Evolutionary conservation across 2,888 invertebrate genomes (phyloP).

Genomic region (Adelphocoris suturalis): DNA sequence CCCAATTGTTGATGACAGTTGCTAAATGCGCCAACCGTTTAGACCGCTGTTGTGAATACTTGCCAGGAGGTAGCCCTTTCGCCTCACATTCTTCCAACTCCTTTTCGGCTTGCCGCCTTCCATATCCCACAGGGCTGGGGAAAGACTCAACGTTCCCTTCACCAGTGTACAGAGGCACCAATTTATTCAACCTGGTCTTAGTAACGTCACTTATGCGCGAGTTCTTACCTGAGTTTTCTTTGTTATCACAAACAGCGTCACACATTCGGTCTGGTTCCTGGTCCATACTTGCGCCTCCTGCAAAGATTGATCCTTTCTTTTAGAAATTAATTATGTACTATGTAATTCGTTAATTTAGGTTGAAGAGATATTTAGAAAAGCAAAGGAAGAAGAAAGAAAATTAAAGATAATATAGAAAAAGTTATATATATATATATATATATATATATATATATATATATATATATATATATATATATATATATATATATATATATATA

Average conservation of each 20-base stretch:
- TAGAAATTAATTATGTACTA: no score
- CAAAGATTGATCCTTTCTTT: not conserved
- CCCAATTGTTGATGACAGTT: constrained; percentile 92
- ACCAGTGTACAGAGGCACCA: constrained; percentile 48
- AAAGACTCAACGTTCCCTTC: constrained; percentile 16
- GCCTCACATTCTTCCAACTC: constrained; percentile 53
- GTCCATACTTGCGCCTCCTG: not conserved
- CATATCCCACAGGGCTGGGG: constrained; percentile 59
- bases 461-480: no score
- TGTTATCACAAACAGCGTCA: not conserved
- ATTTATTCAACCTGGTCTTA: constrained; percentile 52
- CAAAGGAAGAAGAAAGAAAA: no score
- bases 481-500: no score
- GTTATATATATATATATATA: no score
- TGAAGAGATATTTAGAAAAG: no score
- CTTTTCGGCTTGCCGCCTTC: constrained; percentile 48
- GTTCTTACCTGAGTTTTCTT: constrained; percentile 30
- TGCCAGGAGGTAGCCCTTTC: not conserved
- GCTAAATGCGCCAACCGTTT: constrained; percentile 90
- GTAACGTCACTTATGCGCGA: constrained; percentile 41
- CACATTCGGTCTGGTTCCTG: not conserved
- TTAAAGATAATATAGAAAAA: no score
- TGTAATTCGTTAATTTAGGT: no score
- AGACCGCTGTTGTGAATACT: constrained; percentile 77
- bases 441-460: no score